phyloP scores from a whole-genome alignment of 2,797 vertebrate species.

The Miichthys miiuy region DNA sequence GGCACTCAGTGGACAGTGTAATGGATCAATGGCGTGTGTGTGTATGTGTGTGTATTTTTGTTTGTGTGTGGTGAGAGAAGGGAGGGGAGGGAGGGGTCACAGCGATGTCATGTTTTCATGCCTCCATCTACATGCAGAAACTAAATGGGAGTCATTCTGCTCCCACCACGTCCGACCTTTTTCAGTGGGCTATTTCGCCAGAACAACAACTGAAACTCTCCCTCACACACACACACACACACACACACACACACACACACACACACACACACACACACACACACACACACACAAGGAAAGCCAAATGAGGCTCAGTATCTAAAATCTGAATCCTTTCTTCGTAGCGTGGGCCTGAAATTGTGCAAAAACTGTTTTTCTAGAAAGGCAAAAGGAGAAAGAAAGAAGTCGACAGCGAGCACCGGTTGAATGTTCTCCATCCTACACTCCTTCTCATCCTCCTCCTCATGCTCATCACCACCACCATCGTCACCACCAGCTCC shows the following conservation, averaged over 20 bases:
- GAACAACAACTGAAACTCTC: constrained; percentile 23
- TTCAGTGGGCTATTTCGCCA: constrained; percentile 39
- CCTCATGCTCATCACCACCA: constrained; percentile 44
- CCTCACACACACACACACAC: not conserved
- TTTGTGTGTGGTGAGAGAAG: constrained; percentile 67
- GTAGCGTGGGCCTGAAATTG: constrained; percentile 39
- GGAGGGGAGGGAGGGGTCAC: constrained; percentile 87
- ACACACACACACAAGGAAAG: constrained; percentile 22
- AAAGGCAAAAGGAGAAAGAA: constrained; percentile 34
- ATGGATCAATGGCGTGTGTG: constrained; percentile 89
- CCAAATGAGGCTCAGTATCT: constrained; percentile 26
- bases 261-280: constrained; percentile 7
- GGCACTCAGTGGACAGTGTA: constrained; percentile 93
- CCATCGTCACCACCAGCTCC: constrained; percentile 67
- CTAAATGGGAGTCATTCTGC: constrained; percentile 53
- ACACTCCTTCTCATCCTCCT: constrained; percentile 71
- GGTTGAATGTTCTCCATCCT: constrained; percentile 77
- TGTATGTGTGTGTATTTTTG: constrained; percentile 33
- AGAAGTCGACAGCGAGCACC: constrained; percentile 54
- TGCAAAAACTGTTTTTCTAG: constrained; percentile 41
- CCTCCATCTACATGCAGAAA: constrained; percentile 71
- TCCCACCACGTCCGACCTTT: constrained; percentile 45
- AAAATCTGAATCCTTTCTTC: constrained; percentile 35
- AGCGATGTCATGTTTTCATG: constrained; percentile 94
- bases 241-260: constrained; percentile 4